Evolutionary conservation across 2,797 vertebrate genomes (phyloP).

Genomic region (Microcaecilia unicolor): DNA sequence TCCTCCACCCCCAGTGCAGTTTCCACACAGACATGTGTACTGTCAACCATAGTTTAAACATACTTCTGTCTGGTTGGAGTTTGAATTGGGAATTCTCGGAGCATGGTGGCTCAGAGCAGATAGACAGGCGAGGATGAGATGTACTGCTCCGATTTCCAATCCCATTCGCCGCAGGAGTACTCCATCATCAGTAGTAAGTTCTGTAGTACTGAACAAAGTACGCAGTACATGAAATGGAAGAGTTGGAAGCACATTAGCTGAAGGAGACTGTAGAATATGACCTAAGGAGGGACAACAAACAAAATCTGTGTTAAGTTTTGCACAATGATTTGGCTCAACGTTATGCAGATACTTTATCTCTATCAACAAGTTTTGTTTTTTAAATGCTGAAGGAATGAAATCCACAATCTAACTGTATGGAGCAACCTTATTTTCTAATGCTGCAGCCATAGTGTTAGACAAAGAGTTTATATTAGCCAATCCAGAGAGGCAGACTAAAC

Average conservation of each 20-base stretch:
- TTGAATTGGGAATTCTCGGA: constrained; percentile 79
- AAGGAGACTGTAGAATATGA: constrained; percentile 95
- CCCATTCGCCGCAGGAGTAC: constrained; percentile 91
- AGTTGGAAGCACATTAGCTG: constrained; percentile 90
- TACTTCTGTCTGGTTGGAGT: constrained; percentile 79
- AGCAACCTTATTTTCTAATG: too few relatives aligned
- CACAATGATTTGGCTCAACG: neutral
- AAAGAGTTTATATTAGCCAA: too few relatives aligned
- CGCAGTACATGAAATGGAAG: constrained; percentile 91
- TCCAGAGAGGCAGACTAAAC: too few relatives aligned
- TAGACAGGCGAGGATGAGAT: constrained; percentile 91
- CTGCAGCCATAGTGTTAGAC: too few relatives aligned
- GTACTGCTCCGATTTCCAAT: constrained; percentile 90
- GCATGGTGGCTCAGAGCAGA: constrained; percentile 95
- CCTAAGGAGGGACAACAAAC: constrained; percentile 48
- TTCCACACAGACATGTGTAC: too few relatives aligned
- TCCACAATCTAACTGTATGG: too few relatives aligned
- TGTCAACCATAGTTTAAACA: constrained; percentile 4
- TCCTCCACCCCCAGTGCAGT: too few relatives aligned
- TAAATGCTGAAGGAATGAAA: too few relatives aligned
- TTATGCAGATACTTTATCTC: neutral
- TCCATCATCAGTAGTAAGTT: constrained; percentile 89
- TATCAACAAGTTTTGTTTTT: neutral
- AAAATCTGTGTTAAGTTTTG: neutral
- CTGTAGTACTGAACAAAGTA: constrained; percentile 83